A percentile compares a stretch with the other conserved stretches of the same genome.
Conservation (phyloP, 2,113 vertebrate species). For the Pyxicephalus adspersus region DNA sequence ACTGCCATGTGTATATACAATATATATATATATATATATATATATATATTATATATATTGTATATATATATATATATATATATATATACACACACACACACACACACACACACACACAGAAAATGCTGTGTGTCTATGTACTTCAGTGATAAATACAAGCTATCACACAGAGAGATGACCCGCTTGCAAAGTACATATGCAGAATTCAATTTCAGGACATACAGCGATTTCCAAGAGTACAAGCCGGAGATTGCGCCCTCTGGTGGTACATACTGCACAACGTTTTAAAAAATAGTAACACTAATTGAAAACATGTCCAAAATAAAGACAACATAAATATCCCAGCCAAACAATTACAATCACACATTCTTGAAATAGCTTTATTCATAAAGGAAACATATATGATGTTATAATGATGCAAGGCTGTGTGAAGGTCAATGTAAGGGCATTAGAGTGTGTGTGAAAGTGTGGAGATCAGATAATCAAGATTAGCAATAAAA, state of each 20-base stretch:
- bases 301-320: conserved; percentile 57
- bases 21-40: too few relatives aligned
- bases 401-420: conserved; percentile 28
- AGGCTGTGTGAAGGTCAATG: neutral
- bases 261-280: neutral
- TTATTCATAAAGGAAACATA: conserved; percentile 53
- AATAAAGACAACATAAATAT: conserved; percentile 18
- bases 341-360: conserved; percentile 45
- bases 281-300: neutral
- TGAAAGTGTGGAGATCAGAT: neutral
- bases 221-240: neutral
- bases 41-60: too few relatives aligned
- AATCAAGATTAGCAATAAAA: too few relatives aligned
- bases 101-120: too few relatives aligned
- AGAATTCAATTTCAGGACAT: too few relatives aligned
- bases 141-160: too few relatives aligned
- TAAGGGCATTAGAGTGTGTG: neutral
- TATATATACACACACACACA: too few relatives aligned
- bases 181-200: too few relatives aligned
- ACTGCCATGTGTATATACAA: too few relatives aligned
- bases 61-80: too few relatives aligned
- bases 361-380: conserved; percentile 50
- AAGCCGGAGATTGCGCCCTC: neutral
- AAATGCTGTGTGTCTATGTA: too few relatives aligned
- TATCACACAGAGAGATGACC: too few relatives aligned